Evolutionary conservation across 2,888 invertebrate species (phyloP), one percentile per base, ranked within the genome.

Genomic region (Athalia circularis): DNA sequence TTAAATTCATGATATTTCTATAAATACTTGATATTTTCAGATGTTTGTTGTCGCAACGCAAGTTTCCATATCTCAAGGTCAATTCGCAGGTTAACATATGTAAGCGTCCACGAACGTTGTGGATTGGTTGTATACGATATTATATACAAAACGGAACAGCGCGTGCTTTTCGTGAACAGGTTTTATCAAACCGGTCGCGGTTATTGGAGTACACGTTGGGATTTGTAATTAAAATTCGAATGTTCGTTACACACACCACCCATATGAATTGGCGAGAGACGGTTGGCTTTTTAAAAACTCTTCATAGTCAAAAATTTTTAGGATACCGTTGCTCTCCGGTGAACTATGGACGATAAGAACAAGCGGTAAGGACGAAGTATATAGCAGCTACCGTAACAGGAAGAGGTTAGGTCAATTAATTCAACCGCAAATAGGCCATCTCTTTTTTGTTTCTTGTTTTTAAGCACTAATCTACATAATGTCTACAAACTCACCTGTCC

Each of bases 81-180:
- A 74, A 43, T 29, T 8, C 7, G 29, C 8, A 13, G 62, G 29
- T 29, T 15, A 62, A 13, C 62, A 62, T n/a, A 62, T 62, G 62
- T n/a, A n/a, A 13, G 15, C 29, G 29, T 29, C 29, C 43, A 29
- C 45, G 54, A 50, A 50, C 48, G n/a, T 29, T n/a, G n/a, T 9
- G 7, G 50, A 47, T 48, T n/a, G 13, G 50, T 50, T 13, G 45
- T 61, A 45, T 8, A 47, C 48, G 48, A 47, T 11, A 29, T 29
- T 29, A 29, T 29, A 29, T 52, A 50, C 74, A 45, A 48, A 74
- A 74, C 74, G 61, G 61, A 74, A 61, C 74, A 50, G 13, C 59
- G 59, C 48, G 61, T 74, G 74, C 9, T 67, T 70, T 70, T 57
- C 7, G 70, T 57, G n/a, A 70, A 70, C 70, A 70, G 70, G 70